Evolutionary conservation across 2,888 invertebrate species (phyloP).

Genomic region (Tolmerus cingulatus): DNA sequence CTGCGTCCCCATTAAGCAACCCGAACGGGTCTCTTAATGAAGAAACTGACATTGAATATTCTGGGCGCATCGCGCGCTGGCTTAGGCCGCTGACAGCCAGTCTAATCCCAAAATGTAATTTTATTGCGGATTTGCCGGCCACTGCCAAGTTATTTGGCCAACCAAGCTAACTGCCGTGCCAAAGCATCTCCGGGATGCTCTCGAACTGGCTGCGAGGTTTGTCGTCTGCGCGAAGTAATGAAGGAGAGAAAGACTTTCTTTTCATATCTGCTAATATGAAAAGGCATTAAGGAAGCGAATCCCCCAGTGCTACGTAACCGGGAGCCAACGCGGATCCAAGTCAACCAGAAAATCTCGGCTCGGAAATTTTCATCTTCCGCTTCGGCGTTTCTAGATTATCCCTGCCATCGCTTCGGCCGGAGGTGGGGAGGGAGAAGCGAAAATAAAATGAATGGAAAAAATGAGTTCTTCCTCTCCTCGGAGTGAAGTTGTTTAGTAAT

Average conservation of each 20-base stretch:
- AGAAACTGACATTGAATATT: slow-evolving; percentile 31
- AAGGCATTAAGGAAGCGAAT: slow-evolving; percentile 30
- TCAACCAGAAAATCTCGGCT: slow-evolving; percentile 4
- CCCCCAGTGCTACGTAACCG: slow-evolving; percentile 11
- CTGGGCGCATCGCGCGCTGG: neutral
- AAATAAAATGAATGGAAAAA: neutral
- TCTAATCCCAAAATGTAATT: neutral
- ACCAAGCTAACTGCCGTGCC: neutral
- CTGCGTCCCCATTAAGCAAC: neutral
- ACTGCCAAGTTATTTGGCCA: neutral
- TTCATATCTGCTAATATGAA: slow-evolving; percentile 33
- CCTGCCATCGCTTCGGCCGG: neutral
- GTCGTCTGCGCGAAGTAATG: neutral
- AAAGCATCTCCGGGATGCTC: neutral
- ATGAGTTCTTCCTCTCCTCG: neutral
- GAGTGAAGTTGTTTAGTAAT: slow-evolving; percentile 40
- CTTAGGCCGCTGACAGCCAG: neutral
- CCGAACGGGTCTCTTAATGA: slow-evolving; percentile 18
- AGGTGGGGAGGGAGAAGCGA: neutral
- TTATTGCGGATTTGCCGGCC: neutral
- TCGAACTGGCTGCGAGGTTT: neutral
- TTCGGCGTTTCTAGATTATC: slow-evolving; percentile 29
- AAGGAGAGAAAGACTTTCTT: neutral
- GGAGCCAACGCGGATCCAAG: neutral
- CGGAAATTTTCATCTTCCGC: slow-evolving; percentile 40